Conservation (phyloP, 2,888 invertebrate genomes). For the Limnephilus auricula region DNA sequence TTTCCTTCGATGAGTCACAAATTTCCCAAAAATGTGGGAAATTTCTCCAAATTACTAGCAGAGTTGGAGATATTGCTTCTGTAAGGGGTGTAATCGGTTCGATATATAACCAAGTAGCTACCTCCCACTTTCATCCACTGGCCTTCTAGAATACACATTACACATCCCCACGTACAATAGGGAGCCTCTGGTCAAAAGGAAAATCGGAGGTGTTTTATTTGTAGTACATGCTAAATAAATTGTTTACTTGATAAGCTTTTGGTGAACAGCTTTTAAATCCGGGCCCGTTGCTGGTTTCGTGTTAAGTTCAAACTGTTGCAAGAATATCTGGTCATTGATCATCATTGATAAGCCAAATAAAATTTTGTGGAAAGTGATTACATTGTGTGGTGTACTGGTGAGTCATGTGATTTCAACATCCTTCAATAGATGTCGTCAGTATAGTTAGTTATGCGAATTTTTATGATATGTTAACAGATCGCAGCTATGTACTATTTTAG, state of each 20-base stretch:
- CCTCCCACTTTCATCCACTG: conserved; percentile 23
- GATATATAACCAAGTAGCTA: conserved; percentile 57
- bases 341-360: background rate
- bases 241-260: background rate
- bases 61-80: conserved; percentile 57
- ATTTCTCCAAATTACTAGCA: conserved; percentile 60
- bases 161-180: background rate
- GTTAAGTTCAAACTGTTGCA: background rate
- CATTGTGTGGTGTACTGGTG: too few species aligned
- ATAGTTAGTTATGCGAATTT: too few species aligned
- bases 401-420: too few species aligned
- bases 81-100: conserved; percentile 58
- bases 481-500: too few species aligned
- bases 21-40: conserved; percentile 55
- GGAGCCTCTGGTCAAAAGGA: background rate
- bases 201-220: background rate
- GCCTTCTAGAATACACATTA: background rate
- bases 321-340: background rate
- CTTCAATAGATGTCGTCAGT: too few species aligned
- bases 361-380: background rate
- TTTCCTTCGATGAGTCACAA: conserved; percentile 18
- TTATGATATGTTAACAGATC: too few species aligned
- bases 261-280: background rate
- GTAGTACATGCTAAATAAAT: background rate
- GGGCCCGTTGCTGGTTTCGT: background rate